A percentile compares a stretch with the other conserved stretches of the same genome.
phyloP scores from a whole-genome alignment of 2,797 vertebrate genomes.

The Chromobotia macracanthus region DNA sequence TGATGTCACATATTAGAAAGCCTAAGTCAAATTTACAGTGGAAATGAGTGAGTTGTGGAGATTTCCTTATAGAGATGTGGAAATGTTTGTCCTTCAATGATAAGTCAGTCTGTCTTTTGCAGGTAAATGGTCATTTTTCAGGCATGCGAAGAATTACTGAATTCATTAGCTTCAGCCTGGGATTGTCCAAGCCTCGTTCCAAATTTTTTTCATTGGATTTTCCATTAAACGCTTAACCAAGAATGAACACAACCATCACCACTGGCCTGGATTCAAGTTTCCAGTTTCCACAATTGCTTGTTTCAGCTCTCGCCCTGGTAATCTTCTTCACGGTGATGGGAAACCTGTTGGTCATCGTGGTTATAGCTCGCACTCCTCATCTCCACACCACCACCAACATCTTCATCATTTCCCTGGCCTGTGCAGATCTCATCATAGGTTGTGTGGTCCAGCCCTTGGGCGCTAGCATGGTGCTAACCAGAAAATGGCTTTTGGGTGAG shows the following conservation, averaged over 20 bases:
- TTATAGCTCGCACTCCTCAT: slow-evolving; percentile 76
- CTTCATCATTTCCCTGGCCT: slow-evolving; percentile 82
- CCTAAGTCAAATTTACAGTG: too few relatives aligned
- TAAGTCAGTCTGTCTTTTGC: not conserved
- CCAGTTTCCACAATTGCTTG: not conserved
- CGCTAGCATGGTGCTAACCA: slow-evolving; percentile 72
- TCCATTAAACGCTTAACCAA: not conserved
- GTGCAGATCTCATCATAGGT: slow-evolving; percentile 83
- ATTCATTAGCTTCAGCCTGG: too few relatives aligned
- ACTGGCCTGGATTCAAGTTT: not conserved
- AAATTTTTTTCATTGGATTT: not conserved
- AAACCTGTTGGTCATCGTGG: slow-evolving; percentile 79
- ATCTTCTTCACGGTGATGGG: slow-evolving; percentile 77
- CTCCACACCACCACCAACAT: slow-evolving; percentile 83
- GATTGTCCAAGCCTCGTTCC: not conserved
- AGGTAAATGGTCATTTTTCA: not conserved
- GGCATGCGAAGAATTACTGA: slow-evolving; percentile 1
- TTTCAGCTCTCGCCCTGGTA: slow-evolving; percentile 65
- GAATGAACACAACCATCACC: slow-evolving; percentile 9
- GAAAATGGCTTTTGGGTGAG: slow-evolving; percentile 75
- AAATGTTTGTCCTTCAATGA: not conserved
- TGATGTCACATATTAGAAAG: not conserved
- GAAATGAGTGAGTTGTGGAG: not conserved
- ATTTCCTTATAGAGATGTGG: not conserved
- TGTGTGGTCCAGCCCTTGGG: slow-evolving; percentile 80